Evolutionary conservation across 2,113 vertebrate genomes (phyloP).

Genomic region (Cichladusa arquata): DNA sequence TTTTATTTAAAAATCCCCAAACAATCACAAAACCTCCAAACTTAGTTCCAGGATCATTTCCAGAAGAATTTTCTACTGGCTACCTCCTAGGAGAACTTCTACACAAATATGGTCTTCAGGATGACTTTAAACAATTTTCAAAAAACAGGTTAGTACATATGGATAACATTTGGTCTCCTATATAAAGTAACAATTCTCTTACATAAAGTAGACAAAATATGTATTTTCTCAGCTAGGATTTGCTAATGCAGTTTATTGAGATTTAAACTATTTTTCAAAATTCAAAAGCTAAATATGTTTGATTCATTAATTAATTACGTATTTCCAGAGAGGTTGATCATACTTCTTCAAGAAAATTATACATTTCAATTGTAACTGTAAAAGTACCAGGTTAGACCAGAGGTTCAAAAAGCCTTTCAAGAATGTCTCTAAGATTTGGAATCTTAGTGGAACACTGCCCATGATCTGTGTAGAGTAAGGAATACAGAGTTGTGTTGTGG

Average conservation of each 20-base stretch:
- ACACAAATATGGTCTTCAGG: slow-evolving; percentile 86
- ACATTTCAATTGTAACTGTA: neutral
- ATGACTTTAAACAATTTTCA: slow-evolving; percentile 87
- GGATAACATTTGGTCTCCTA: neutral
- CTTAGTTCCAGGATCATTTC: slow-evolving; percentile 81
- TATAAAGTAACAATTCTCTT: neutral
- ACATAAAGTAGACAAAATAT: neutral
- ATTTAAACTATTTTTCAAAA: neutral
- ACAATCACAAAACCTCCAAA: neutral
- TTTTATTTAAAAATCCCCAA: neutral
- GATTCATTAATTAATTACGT: rapidly evolving
- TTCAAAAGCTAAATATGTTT: neutral
- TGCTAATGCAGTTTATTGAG: neutral
- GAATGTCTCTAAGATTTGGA: neutral
- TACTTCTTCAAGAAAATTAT: neutral
- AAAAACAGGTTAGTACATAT: slow-evolving; percentile 83
- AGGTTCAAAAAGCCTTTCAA: neutral
- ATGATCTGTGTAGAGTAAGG: neutral
- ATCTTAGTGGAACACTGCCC: neutral
- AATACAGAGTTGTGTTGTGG: neutral
- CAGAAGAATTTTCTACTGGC: slow-evolving; percentile 86
- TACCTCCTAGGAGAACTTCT: slow-evolving; percentile 93
- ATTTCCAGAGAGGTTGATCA: neutral
- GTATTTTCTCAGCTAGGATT: neutral
- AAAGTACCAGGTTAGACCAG: neutral